phyloP scores from a whole-genome alignment of 2,797 vertebrate species.

The Meriones psammophilus region DNA sequence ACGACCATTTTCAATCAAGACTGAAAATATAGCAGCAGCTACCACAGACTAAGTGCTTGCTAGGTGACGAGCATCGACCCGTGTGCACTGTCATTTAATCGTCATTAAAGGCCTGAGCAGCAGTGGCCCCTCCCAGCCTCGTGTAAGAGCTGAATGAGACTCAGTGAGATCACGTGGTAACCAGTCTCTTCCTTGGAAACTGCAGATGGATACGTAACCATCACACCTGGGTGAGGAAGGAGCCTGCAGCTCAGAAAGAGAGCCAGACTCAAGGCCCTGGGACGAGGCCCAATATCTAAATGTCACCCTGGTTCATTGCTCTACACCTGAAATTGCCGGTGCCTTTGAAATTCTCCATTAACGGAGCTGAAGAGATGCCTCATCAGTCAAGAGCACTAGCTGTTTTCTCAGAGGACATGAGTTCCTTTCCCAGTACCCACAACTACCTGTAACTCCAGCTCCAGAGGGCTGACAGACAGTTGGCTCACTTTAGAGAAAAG shows the following conservation, averaged over 20 bases:
- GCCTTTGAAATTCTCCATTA: not conserved
- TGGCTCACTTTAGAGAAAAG: not conserved
- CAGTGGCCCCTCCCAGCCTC: not conserved
- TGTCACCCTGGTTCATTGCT: not conserved
- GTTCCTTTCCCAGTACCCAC: not conserved
- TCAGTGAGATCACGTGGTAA: not conserved
- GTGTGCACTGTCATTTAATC: not conserved
- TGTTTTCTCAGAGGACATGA: not conserved
- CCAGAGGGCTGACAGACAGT: not conserved
- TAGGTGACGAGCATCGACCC: not conserved
- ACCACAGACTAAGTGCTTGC: not conserved
- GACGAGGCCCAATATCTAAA: not conserved
- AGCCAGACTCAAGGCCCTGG: not conserved
- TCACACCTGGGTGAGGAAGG: not conserved
- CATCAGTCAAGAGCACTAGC: not conserved
- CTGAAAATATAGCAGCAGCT: not conserved
- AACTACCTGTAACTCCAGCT: not conserved
- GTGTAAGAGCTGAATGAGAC: not conserved
- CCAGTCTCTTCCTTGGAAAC: not conserved
- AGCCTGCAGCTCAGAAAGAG: not conserved
- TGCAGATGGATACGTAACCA: not conserved
- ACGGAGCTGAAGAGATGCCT: not conserved
- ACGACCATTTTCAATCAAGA: not conserved
- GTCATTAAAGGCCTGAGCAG: not conserved
- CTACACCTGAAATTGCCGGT: not conserved